Base-by-base conservation (phyloP, 2,888 invertebrate species). In the Mythimna pallens region DNA sequence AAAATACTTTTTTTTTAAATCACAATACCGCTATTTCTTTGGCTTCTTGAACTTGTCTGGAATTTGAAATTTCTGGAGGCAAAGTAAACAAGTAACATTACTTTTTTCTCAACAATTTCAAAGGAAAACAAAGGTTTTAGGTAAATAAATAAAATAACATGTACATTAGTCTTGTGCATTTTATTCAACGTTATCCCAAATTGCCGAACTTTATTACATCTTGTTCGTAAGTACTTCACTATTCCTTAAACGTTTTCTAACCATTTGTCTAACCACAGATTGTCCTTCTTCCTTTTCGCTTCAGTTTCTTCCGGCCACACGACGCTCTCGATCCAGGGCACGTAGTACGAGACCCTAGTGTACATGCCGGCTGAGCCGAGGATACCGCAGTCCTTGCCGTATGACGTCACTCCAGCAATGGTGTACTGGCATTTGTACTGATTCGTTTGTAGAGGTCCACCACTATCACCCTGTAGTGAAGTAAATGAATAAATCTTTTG, bases 271-370 rank as follows among this genome's bases (percentile, higher is more conserved):
- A 73, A 12, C 74, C 34, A 73, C n/a, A n/a, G 9, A 0, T 64
- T 12, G 30, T 80, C 52, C 2, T 63, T 43, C 20, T 57, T 68
- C 43, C n/a, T 79, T 2, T 0, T 34, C 8, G 22, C 62, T 69
- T 80, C 59, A 30, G 43, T 65, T n/a, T 83, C 80, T 9, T 89
- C 86, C 73, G 95, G 93, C 97, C 97, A 97, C 34, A 97, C 96
- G 34, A 94, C 88, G 47, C 90, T 90, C 87, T 97, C 97, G 47
- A 97, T 97, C 97, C 97, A 97, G 8, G 96, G 90, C 3, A 97
- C 85, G 84, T 96, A 97, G 63, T 94, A 63, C 3, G 93, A 93
- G 0, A 97, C 96, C 62, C 96, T 93, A 0, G 86, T 97, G 86
- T 97, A 97, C 20, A 97, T 93, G 1, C 96, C 97, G 0, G 95